Conservation (phyloP, 92 coral and sea anemone genomes). For the Virgularia gustaviana region DNA sequence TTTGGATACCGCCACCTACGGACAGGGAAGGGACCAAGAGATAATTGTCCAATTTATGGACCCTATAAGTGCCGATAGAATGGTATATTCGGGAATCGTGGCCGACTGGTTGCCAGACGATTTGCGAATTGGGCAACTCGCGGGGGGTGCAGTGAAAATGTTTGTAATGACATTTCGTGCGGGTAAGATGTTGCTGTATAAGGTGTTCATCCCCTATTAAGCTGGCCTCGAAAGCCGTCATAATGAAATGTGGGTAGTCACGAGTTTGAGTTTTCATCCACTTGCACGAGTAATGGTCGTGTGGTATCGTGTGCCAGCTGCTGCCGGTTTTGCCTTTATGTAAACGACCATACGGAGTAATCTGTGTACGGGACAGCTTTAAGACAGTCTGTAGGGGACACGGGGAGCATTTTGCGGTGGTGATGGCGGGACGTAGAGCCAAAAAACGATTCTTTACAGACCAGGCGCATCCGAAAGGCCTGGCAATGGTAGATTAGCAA, state of each 20-base stretch:
- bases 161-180: neutral
- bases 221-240: neutral
- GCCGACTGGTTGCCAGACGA: too few species aligned
- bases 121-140: slow-evolving; percentile 5
- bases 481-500: slow-evolving; percentile 8
- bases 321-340: neutral
- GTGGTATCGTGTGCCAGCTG: neutral
- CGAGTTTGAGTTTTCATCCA: slow-evolving; percentile 5
- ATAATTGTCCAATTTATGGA: too few species aligned
- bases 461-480: neutral
- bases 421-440: neutral
- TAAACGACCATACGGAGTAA: neutral
- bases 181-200: slow-evolving; percentile 15
- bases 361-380: neutral
- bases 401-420: too few species aligned
- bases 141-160: neutral
- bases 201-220: neutral
- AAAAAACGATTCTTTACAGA: slow-evolving; percentile 5
- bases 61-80: too few species aligned
- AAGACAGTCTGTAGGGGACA: neutral
- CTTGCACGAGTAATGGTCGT: neutral
- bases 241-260: neutral
- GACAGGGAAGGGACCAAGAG: too few species aligned
- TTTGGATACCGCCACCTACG: too few species aligned
- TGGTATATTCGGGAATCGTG: too few species aligned